These are phyloP conservation scores for Dasysyrphus tricinctus DNA, from an alignment of 2,888 invertebrate genomes.

Conservation along the genomic window DNA sequence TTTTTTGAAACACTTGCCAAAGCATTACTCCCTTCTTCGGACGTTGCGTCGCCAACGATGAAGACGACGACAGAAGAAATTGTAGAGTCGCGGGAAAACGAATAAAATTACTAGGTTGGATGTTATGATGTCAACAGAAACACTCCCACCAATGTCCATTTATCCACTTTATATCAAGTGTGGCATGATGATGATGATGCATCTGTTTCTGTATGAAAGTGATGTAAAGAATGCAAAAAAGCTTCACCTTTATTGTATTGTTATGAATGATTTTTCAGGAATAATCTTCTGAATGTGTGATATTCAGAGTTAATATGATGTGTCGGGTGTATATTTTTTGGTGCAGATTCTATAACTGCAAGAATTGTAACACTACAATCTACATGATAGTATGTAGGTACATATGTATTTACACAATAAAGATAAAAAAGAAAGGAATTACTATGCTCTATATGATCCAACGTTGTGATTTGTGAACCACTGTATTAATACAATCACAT, in stretches of 20 bases:
- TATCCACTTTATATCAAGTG: conserved; percentile 48
- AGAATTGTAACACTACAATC: too few species aligned
- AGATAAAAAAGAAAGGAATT: too few species aligned
- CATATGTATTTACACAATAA: too few species aligned
- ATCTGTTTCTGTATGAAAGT: conserved; percentile 43
- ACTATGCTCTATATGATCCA: too few species aligned
- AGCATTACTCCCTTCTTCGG: conserved; percentile 42
- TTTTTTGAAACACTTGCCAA: conserved; percentile 18
- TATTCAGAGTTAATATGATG: not conserved
- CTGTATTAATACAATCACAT: too few species aligned
- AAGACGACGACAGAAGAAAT: conserved; percentile 48
- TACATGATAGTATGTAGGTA: too few species aligned
- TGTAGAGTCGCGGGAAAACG: conserved; percentile 65
- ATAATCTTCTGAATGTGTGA: not conserved
- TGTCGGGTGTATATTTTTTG: not conserved
- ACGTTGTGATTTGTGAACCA: too few species aligned
- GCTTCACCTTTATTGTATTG: conserved; percentile 41
- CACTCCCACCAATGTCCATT: conserved; percentile 55
- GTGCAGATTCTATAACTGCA: too few species aligned
- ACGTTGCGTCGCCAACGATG: not conserved
- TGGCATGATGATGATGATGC: conserved; percentile 11
- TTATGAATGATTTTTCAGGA: conserved; percentile 18
- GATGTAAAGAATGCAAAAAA: conserved; percentile 33
- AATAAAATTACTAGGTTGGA: conserved; percentile 47
- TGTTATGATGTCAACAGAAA: conserved; percentile 46